Evolutionary conservation across 2,113 vertebrate species (phyloP).

Genomic region (Trogon melanurus): DNA sequence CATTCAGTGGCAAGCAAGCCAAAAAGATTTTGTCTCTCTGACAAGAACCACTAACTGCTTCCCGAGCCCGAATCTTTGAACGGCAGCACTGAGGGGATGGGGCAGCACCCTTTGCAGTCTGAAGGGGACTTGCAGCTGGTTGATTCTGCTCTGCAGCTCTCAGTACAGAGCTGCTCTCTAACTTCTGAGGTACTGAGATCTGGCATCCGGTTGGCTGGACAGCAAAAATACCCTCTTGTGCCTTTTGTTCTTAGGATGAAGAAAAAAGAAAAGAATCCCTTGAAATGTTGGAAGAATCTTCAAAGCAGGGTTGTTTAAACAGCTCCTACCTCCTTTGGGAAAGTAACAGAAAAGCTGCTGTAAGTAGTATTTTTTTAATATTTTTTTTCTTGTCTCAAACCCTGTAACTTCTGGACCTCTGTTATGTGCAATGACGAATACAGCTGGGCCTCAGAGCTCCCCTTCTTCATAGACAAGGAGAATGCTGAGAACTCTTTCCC

Average conservation of each 20-base stretch:
- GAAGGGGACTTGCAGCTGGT: neutral
- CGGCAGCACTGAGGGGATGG: neutral
- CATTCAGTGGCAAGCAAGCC: neutral
- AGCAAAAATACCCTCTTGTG: neutral
- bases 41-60: neutral
- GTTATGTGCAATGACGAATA: neutral
- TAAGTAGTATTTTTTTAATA: slow-evolving; percentile 68
- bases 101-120: neutral
- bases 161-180: neutral
- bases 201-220: neutral
- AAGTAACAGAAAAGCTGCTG: slow-evolving; percentile 81
- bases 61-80: neutral
- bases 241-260: slow-evolving; percentile 79
- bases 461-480: neutral
- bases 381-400: neutral
- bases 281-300: slow-evolving; percentile 87
- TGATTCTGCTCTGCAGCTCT: neutral
- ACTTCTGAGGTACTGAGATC: neutral
- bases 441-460: neutral
- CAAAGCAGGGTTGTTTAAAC: slow-evolving; percentile 87
- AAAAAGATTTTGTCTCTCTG: neutral
- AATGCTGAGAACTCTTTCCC: neutral
- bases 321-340: slow-evolving; percentile 96
- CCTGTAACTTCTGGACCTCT: neutral
- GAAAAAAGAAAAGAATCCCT: slow-evolving; percentile 81